Conservation (phyloP, 2,797 vertebrate genomes). For the Chrosomus eos region DNA sequence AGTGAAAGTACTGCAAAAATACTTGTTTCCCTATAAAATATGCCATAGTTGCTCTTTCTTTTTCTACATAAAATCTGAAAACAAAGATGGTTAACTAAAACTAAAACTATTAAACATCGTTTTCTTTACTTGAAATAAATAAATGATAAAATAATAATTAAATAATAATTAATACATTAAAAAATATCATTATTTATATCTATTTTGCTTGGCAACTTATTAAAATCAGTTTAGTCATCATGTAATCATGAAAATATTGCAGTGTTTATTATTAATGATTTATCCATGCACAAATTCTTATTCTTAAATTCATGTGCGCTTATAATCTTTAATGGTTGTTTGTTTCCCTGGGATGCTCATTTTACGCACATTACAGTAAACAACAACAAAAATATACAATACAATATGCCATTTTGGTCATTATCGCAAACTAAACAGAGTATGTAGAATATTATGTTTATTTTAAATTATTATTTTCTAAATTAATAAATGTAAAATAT, state of each 20-base stretch:
- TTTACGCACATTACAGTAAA: not conserved
- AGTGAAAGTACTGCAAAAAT: no score
- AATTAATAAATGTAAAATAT: not conserved
- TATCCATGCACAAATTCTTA: not conserved
- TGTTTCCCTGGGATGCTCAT: not conserved
- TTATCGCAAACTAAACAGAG: not conserved
- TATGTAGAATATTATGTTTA: not conserved
- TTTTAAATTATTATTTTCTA: not conserved
- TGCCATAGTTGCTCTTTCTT: no score
- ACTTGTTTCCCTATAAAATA: no score
- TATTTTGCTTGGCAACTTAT: not conserved
- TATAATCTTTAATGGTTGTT: not conserved
- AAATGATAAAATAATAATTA: not conserved
- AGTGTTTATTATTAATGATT: not conserved
- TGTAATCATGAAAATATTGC: not conserved
- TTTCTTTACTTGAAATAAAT: not conserved
- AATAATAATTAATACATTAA: not conserved
- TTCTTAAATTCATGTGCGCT: no score
- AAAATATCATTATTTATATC: not conserved
- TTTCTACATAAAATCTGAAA: no score
- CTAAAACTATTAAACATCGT: not conserved
- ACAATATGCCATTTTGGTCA: not conserved
- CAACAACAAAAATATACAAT: not conserved
- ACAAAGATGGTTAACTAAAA: not conserved
- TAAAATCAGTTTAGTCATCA: no score